Evolutionary conservation across 2,113 vertebrate species (phyloP).

Genomic region (Synodontis membranacea): DNA sequence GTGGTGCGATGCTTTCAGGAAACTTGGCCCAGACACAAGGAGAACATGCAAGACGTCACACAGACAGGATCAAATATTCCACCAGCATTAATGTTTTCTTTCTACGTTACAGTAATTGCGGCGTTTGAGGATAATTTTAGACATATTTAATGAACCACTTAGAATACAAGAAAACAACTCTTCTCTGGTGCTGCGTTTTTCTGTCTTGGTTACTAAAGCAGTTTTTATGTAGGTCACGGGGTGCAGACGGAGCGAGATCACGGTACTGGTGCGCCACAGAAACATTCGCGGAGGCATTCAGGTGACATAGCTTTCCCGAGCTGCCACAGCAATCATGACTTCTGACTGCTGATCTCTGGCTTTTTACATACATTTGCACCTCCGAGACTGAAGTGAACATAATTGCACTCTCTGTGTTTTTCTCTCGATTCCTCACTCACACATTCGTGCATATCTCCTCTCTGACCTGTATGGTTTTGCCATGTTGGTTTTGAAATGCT

Average conservation of each 20-base stretch:
- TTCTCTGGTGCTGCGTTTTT: neutral
- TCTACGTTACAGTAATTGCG: neutral
- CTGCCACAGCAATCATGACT: constrained; percentile 66
- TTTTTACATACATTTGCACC: constrained; percentile 79
- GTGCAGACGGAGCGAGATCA: constrained; percentile 43
- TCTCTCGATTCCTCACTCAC: constrained; percentile 14
- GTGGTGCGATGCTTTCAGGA: neutral
- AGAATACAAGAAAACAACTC: neutral
- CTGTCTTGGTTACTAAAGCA: neutral
- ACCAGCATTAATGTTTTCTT: neutral
- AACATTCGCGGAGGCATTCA: constrained; percentile 67
- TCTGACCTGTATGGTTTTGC: constrained; percentile 60
- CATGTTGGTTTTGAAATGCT: constrained; percentile 62
- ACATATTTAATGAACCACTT: neutral
- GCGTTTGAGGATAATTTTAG: neutral
- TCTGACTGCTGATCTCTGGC: constrained; percentile 63
- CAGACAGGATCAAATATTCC: neutral
- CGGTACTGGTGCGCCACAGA: constrained; percentile 46
- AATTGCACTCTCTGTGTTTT: constrained; percentile 44
- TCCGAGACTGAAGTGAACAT: constrained; percentile 65
- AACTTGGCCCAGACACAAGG: too few species aligned
- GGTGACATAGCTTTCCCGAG: constrained; percentile 64
- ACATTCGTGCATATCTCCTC: constrained; percentile 33
- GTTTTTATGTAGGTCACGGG: constrained; percentile 57
- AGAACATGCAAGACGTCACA: neutral